Base-by-base conservation (phyloP, 2,113 vertebrate genomes). In the Anoura caudifer region DNA sequence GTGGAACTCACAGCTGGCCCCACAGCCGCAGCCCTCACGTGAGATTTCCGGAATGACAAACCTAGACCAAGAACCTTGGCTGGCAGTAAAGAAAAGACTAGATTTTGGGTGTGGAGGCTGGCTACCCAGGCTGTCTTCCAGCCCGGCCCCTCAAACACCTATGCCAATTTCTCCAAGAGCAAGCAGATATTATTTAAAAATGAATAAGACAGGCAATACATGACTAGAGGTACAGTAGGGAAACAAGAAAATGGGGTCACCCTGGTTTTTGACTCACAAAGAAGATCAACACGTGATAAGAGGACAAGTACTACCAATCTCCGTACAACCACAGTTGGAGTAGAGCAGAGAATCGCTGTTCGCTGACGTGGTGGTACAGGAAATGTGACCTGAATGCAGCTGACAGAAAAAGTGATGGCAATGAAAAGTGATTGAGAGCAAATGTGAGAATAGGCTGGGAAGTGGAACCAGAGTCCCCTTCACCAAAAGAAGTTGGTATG, bases 161-260 rank as follows among this genome's bases (percentile, higher is more conserved):
- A 14, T 69, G 16, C 17, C 24, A 56, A 26, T 28, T 79, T 96
- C 56, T 50, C 91, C 50, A 81, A 47, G 41, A 26, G 38, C 36
- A 8, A n/a, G 26, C 16, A 94, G 5, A 43, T 79, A 9, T 4
- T 20, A 17, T 65, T 89, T 8, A 56, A 91, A 70, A 80, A 76
- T 63, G 5, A 90, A 84, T 80, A 82, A 75, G 8, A 94, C 61
- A 61, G 63, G 1, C 2, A 52, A 19, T 92, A 22, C n/a, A 47
- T 81, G 33, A 84, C 15, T 69, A 77, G 31, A 10, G n/a, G 31
- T 77, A 85, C 31, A 65, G 47, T n/a, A 72, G 65, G 70, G 7
- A 79, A 84, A 11, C 52, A 72, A 63, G 24, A 76, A 94, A 97
- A 92, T 50, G 22, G 61, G 73, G 65, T 90, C 81, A 93, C 26